phyloP scores from a whole-genome alignment of 2,888 invertebrate species.

The Bruchidius siliquastri region DNA sequence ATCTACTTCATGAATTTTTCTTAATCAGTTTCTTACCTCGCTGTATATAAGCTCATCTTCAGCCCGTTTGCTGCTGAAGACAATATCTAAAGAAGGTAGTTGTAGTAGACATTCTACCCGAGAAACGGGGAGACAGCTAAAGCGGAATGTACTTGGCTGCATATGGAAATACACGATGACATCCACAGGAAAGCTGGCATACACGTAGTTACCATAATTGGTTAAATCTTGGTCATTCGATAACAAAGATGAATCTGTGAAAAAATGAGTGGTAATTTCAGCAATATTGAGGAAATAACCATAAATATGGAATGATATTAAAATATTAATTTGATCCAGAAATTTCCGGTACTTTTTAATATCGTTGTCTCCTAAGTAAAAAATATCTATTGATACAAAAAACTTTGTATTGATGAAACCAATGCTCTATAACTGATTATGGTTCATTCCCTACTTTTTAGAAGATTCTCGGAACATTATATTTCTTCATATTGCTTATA shows the following conservation, averaged over 20 bases:
- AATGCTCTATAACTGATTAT: too few species aligned
- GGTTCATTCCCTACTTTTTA: too few species aligned
- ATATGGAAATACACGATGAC: slow-evolving; percentile 98
- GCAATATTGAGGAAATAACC: not conserved
- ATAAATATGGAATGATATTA: not conserved
- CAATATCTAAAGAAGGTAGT: slow-evolving; percentile 93
- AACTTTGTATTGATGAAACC: too few species aligned
- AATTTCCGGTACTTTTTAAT: too few species aligned
- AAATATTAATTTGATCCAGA: too few species aligned
- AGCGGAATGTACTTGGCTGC: slow-evolving; percentile 94
- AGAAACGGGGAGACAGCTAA: slow-evolving; percentile 92
- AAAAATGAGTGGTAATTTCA: not conserved
- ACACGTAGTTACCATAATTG: slow-evolving; percentile 74
- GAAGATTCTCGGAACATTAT: too few species aligned
- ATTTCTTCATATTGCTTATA: too few species aligned
- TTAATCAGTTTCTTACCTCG: slow-evolving; percentile 18
- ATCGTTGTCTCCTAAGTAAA: too few species aligned
- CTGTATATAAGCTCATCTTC: slow-evolving; percentile 59
- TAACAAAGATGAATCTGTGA: slow-evolving; percentile 33
- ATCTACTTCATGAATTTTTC: too few species aligned
- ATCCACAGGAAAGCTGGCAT: slow-evolving; percentile 95
- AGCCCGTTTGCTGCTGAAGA: slow-evolving; percentile 90
- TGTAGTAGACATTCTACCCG: slow-evolving; percentile 94
- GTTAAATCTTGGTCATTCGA: slow-evolving; percentile 52
- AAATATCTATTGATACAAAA: too few species aligned